Evolutionary conservation across 2,797 vertebrate genomes (phyloP), one percentile per base, ranked within the genome.

Genomic region (Brachyalestes nurse): DNA sequence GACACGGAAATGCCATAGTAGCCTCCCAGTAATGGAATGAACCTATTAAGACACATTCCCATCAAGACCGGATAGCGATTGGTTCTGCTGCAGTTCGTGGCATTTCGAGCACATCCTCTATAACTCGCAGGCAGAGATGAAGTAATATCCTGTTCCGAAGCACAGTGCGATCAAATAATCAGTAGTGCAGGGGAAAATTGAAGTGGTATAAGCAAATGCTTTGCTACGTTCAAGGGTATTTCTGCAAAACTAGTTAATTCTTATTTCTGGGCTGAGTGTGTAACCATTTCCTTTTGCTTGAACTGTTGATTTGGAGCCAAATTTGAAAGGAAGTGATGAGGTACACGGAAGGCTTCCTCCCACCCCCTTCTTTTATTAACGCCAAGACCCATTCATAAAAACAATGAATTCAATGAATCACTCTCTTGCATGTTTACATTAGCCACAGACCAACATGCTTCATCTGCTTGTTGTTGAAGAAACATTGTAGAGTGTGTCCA

Each of bases 311-410:
- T 72, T 21, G 2, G 10, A 42, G 73, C 79, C 80, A 75, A 80
- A 42, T 21, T 55, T 38, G 5, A 74, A 51, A 78, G 83, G 80
- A 86, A 84, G 77, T 72, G 45, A 76, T 72, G 75, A 69, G 75
- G 78, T 74, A 69, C 40, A 65, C 34, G 45, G 67, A 53, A 17
- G 57, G 65, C 42, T 14, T 49, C 62, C 55, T 28, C 17, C 21
- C 8, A 1, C 13, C 13, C 13, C 25, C 25, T 4, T 45, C 5
- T 28, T 25, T n/a, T 21, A 6, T 45, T 67, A 65, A 53, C 6
- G 49, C 70, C 65, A 25, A 61, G 47, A 34, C 55, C 70, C 82
- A 86, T 86, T 86, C 84, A 86, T 77, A 79, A 86, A 79, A 82
- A 62, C 5, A 28, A 34, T 34, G 40, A 13, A 16, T 23, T 62